Evolutionary conservation across 1,140 invertebrate genomes (phyloP).

Genomic region (Diorhabda elongata): DNA sequence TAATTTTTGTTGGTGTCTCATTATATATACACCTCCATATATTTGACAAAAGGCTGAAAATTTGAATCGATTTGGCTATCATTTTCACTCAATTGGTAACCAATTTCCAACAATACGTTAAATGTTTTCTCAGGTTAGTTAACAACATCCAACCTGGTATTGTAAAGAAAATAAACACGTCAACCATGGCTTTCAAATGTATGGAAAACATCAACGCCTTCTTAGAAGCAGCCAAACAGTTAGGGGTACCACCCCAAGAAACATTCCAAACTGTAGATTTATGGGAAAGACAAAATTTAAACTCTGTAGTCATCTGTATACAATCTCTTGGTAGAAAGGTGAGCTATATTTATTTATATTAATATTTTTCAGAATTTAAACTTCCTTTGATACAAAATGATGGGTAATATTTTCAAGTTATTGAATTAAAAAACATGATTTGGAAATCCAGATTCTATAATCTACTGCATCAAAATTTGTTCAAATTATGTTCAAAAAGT

Average conservation of each 20-base stretch:
- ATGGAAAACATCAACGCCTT: conserved; percentile 99
- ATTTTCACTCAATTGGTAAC: too few relatives aligned
- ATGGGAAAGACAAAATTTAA: conserved; percentile 92
- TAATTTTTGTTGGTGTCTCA: too few relatives aligned
- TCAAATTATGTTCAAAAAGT: too few relatives aligned
- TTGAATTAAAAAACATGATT: too few relatives aligned
- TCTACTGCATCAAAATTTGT: too few relatives aligned
- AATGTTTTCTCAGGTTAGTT: conserved; percentile 60
- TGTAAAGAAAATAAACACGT: conserved; percentile 84
- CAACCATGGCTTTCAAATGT: conserved; percentile 91
- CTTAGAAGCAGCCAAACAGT: conserved; percentile 74
- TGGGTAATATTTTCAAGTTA: background rate
- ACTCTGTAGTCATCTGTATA: conserved; percentile 91
- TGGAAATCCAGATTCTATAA: too few relatives aligned
- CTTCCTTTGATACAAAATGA: background rate
- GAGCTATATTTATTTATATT: background rate
- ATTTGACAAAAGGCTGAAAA: too few relatives aligned
- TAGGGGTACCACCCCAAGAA: conserved; percentile 91
- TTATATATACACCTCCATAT: too few relatives aligned
- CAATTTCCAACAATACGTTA: background rate
- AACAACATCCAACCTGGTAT: conserved; percentile 73
- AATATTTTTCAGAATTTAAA: background rate
- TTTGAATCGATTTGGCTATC: too few relatives aligned
- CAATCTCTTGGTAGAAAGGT: conserved; percentile 94
- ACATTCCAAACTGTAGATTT: conserved; percentile 96